Percentiles rank a stretch among this genome's conserved stretches.
Conservation (phyloP, 1,140 invertebrate species). For the Bombus polaris region DNA sequence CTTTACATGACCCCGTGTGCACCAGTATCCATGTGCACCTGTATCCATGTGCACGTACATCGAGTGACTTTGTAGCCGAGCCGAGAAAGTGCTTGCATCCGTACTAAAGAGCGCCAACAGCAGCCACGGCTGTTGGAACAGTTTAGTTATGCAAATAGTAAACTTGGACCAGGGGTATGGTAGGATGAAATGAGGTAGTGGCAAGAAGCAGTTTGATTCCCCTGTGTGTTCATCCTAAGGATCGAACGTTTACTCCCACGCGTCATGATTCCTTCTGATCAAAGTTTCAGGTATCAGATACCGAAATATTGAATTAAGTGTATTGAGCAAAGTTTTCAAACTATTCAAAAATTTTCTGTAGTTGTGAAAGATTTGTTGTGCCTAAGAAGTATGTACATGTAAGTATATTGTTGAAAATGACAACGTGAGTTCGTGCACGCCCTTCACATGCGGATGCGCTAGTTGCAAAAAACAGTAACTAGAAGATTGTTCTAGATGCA, state of each 20-base stretch:
- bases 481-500: too few relatives aligned
- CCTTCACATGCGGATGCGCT: too few relatives aligned
- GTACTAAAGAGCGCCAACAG: conserved; percentile 59
- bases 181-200: too few relatives aligned
- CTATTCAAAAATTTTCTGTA: too few relatives aligned
- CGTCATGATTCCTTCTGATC: conserved; percentile 14
- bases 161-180: conserved; percentile 28
- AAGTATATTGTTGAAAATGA: too few relatives aligned
- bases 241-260: not conserved
- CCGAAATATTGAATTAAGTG: not conserved
- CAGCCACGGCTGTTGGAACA: conserved; percentile 48
- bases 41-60: conserved; percentile 19
- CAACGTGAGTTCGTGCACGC: too few relatives aligned
- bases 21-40: conserved; percentile 43
- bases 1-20: conserved; percentile 36
- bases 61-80: conserved; percentile 38
- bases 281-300: conserved; percentile 1
- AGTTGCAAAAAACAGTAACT: too few relatives aligned
- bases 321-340: not conserved
- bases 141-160: conserved; percentile 67
- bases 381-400: not conserved
- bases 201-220: conserved; percentile 49
- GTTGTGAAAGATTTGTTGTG: not conserved
- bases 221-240: not conserved
- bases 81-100: conserved; percentile 52